These are phyloP conservation scores for Tromatobia lineatoria DNA, from an alignment of 2,888 invertebrate species.

Conservation along the genomic window DNA sequence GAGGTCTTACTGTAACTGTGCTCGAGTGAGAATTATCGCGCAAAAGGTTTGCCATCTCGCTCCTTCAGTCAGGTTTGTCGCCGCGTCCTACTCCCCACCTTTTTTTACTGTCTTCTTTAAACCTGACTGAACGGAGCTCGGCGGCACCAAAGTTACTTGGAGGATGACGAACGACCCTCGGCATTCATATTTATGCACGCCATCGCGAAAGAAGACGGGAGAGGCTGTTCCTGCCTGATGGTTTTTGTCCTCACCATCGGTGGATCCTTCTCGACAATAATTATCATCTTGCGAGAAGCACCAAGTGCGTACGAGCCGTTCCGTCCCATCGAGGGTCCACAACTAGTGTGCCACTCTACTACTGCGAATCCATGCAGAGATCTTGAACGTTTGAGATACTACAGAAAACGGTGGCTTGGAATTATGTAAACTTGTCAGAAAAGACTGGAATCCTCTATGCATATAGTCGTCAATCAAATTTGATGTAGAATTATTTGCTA, in stretches of 20 bases:
- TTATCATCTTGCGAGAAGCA: constrained; percentile 62
- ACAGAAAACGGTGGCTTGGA: constrained; percentile 34
- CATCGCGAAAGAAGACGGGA: constrained; percentile 33
- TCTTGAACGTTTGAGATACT: constrained; percentile 36
- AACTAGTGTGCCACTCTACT: constrained; percentile 8
- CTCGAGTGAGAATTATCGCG: not conserved
- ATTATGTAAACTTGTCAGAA: no score
- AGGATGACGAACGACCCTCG: constrained; percentile 69
- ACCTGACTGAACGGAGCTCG: constrained; percentile 31
- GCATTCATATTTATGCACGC: constrained; percentile 67
- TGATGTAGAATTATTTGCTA: no score
- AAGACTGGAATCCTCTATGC: no score
- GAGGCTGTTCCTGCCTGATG: constrained; percentile 48
- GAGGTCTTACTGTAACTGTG: constrained; percentile 7
- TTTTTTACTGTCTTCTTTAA: constrained; percentile 20
- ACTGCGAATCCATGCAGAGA: constrained; percentile 29
- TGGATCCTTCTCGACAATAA: constrained; percentile 54
- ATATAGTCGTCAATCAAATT: no score
- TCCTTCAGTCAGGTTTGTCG: constrained; percentile 32
- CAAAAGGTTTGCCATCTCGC: constrained; percentile 3
- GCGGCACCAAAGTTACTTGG: constrained; percentile 51
- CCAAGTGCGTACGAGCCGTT: not conserved
- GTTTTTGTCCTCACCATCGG: constrained; percentile 56
- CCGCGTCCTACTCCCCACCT: not conserved
- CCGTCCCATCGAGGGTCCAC: constrained; percentile 18